These are phyloP conservation scores for Mustelus asterias DNA, from an alignment of 2,113 vertebrate genomes.

Conservation along the genomic window DNA sequence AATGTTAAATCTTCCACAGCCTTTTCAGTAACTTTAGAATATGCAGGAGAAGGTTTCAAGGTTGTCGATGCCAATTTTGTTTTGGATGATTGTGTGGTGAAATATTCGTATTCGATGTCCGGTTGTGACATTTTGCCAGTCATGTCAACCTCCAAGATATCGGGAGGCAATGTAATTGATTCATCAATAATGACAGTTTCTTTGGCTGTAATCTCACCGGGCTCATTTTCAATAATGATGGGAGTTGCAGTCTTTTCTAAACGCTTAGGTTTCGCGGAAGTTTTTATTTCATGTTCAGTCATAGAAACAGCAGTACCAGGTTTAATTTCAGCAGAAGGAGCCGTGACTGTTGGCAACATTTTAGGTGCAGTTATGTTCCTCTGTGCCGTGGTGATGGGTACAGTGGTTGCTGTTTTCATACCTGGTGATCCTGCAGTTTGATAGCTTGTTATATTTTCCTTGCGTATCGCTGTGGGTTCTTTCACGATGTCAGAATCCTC, in stretches of 20 bases:
- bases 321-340: not conserved
- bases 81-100: conserved; percentile 51
- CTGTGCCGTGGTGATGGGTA: too few species aligned
- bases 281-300: conserved; percentile 31
- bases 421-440: not conserved
- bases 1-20: not conserved
- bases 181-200: conserved; percentile 58
- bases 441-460: not conserved
- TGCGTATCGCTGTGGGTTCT: not conserved
- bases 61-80: not conserved
- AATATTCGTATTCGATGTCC: conserved; percentile 63
- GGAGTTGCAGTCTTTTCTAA: conserved; percentile 44
- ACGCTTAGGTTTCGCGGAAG: conserved; percentile 42
- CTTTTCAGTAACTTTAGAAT: not conserved
- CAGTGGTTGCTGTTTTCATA: not conserved
- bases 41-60: not conserved
- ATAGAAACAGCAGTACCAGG: not conserved
- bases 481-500: not conserved
- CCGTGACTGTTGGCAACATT: conserved; percentile 24
- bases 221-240: conserved; percentile 48
- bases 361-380: not conserved
- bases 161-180: conserved; percentile 42
- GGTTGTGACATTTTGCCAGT: conserved; percentile 47
- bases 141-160: conserved; percentile 45
- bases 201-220: conserved; percentile 53